Percentiles rank a stretch among this genome's conserved stretches.
These are phyloP conservation scores for Staurois parvus DNA, from an alignment of 2,797 vertebrate species.

Conservation along the genomic window DNA sequence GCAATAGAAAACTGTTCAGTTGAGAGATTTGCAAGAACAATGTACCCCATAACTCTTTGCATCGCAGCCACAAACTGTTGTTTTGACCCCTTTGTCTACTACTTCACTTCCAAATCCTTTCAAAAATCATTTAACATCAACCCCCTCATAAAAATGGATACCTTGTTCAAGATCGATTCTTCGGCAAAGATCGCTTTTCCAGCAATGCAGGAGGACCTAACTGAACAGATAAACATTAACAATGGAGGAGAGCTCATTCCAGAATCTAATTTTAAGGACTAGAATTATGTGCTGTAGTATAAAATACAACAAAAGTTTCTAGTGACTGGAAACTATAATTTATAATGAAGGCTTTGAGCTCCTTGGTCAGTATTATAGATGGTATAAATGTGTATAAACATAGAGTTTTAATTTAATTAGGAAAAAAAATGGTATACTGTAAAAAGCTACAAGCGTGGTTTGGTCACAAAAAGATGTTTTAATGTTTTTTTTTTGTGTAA, in stretches of 20 bases:
- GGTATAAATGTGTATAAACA: slow-evolving; percentile 57
- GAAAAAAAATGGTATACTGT: slow-evolving; percentile 50
- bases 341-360: slow-evolving; percentile 61
- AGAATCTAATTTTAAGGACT: slow-evolving; percentile 82
- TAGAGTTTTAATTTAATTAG: slow-evolving; percentile 56
- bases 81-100: slow-evolving; percentile 96
- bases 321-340: slow-evolving; percentile 54
- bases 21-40: slow-evolving; percentile 90
- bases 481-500: slow-evolving; percentile 38
- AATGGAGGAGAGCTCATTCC: slow-evolving; percentile 87
- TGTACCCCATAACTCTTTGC: slow-evolving; percentile 95
- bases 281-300: not conserved
- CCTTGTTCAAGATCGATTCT: slow-evolving; percentile 83
- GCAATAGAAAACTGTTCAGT: slow-evolving; percentile 89
- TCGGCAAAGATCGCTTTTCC: slow-evolving; percentile 77
- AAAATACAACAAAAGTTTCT: slow-evolving; percentile 17
- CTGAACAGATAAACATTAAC: slow-evolving; percentile 74
- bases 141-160: slow-evolving; percentile 84
- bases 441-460: slow-evolving; percentile 13
- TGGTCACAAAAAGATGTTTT: slow-evolving; percentile 21
- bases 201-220: slow-evolving; percentile 72
- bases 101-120: slow-evolving; percentile 97
- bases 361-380: slow-evolving; percentile 64
- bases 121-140: slow-evolving; percentile 94
- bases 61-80: slow-evolving; percentile 95